A percentile compares a stretch with the other conserved stretches of the same genome.
Evolutionary conservation across 1,140 invertebrate genomes (phyloP).

Genomic region (Cyclargus thomasi): DNA sequence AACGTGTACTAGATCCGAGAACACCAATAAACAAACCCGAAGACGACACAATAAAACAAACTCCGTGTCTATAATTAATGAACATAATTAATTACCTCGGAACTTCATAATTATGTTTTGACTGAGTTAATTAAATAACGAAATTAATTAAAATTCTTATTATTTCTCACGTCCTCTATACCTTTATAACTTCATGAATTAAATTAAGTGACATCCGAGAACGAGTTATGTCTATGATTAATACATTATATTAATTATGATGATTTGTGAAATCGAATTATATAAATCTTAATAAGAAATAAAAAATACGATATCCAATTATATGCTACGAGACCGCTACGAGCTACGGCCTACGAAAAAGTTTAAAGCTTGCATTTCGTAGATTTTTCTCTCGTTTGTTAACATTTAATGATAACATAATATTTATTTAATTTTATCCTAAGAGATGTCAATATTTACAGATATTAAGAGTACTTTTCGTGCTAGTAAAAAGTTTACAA

Average conservation of each 20-base stretch:
- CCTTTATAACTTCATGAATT: slow-evolving; percentile 6
- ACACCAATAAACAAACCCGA: slow-evolving; percentile 1
- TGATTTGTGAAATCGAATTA: not conserved
- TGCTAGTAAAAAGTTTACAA: not conserved
- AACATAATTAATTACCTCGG: slow-evolving; percentile 4
- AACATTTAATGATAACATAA: not conserved
- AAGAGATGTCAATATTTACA: not conserved
- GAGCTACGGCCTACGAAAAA: not conserved
- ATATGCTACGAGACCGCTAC: not conserved
- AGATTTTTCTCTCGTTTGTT: not conserved
- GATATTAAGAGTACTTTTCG: not conserved
- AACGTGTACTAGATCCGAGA: not conserved
- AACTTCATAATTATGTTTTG: slow-evolving; percentile 1
- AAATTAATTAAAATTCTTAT: slow-evolving; percentile 8
- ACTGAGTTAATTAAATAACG: slow-evolving; percentile 10
- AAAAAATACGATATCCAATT: not conserved
- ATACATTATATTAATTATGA: not conserved
- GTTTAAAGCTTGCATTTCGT: not conserved
- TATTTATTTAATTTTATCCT: not conserved
- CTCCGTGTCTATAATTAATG: slow-evolving; percentile 5
- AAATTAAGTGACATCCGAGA: not conserved
- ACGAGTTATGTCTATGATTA: not conserved
- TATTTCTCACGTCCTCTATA: slow-evolving; percentile 5
- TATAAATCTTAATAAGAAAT: not conserved
- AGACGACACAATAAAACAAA: slow-evolving; percentile 9